Evolutionary conservation across 2,113 vertebrate species (phyloP), one percentile per base, ranked within the genome.

Genomic region (Silurus glanis): DNA sequence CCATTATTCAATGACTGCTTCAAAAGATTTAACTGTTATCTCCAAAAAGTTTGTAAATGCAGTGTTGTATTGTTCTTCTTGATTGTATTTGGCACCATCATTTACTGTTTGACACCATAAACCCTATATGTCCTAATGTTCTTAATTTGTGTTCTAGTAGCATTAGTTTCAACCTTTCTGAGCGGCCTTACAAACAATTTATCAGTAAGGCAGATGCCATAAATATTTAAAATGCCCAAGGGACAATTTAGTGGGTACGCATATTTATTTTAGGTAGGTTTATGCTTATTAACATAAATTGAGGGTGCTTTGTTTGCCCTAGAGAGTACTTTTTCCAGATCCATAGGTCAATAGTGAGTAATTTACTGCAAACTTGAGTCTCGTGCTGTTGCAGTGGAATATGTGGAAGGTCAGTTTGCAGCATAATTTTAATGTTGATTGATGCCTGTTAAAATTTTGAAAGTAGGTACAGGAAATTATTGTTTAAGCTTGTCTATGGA

Each of bases 261-360:
- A 56, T 55, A 67, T 79, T 86, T 80, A 59, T 69, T 85, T 66
- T 64, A 64, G 37, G 53, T 37, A 28, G 21, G 14, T 86, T 80
- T 80, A 80, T 16, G 64, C 17, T 61, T 78, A 64, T 64, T 85
- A 62, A 37, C 47, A 66, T 85, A 61, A 80, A 37, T 49, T 55
- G 51, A 23, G 28, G 61, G 4, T 82, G 67, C 55, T 56, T 78
- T 86, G 78, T 86, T 86, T 86, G 78, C 62, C 83, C 49, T 61
- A 85, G 61, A 69, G 45, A 51, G 23, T 16, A 13, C 79, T 74
- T 37, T 37, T 81, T 82, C 28, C 79, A 74, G 55, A 23, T 71
- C 28, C 21, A 75, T 71, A 21, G 47, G 67, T 75, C 85, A 76
- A 25, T 76, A 86, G 53, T 76, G 51, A 87, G 80, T 83, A 83